A percentile compares a stretch with the other conserved stretches of the same genome.
These are phyloP conservation scores for Acleris cristana DNA, from an alignment of 2,888 invertebrate species.

Conservation along the genomic window DNA sequence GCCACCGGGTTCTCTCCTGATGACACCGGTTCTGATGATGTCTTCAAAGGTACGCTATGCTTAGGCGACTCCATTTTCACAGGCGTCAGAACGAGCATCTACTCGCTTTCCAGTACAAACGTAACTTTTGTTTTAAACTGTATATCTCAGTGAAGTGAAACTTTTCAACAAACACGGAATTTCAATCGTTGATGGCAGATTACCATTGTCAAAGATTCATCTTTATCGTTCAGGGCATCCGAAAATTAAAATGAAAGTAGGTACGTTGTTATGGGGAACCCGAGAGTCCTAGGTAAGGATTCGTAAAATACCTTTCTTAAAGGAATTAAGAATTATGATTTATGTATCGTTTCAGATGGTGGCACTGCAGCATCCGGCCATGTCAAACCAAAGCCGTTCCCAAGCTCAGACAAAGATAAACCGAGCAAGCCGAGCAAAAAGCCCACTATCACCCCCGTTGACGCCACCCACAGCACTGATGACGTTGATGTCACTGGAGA, in stretches of 20 bases:
- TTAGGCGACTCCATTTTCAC: neutral
- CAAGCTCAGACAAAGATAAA: constrained; percentile 63
- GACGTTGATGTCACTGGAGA: constrained; percentile 41
- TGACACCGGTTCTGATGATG: constrained; percentile 65
- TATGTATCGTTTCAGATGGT: constrained; percentile 60
- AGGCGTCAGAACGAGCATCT: neutral
- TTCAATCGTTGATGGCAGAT: no score
- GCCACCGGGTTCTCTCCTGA: constrained; percentile 53
- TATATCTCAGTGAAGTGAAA: no score
- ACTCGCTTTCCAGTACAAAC: no score
- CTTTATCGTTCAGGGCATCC: no score
- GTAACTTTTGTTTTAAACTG: no score
- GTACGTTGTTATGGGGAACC: no score
- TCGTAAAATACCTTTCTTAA: no score
- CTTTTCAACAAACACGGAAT: no score
- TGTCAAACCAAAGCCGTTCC: constrained; percentile 79
- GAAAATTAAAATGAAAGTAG: no score
- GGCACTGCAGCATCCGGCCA: constrained; percentile 85
- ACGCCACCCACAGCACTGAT: constrained; percentile 44
- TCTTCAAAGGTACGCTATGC: constrained; percentile 68
- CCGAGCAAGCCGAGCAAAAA: constrained; percentile 49
- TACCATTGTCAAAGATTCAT: no score
- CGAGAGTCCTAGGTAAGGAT: no score
- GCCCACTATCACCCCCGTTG: constrained; percentile 43
- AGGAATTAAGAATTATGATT: no score